Evolutionary conservation across 2,888 invertebrate species (phyloP), one percentile per base, ranked within the genome.

Genomic region (Petrolisthes manimaculis): DNA sequence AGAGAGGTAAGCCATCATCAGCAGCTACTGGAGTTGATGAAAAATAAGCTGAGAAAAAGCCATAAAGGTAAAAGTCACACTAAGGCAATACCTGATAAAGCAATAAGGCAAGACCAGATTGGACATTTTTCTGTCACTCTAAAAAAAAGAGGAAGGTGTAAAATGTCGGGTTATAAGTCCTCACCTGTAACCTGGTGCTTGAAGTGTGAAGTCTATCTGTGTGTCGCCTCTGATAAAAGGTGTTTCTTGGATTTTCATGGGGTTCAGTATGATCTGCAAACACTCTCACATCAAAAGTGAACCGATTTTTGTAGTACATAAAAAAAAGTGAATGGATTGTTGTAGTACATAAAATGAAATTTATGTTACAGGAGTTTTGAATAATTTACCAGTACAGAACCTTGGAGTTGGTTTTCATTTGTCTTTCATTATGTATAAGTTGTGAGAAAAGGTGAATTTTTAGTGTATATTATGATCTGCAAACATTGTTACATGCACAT

Each of bases 91-190:
- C 55, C 54, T 80, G n/a, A n/a, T 53, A 80, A 80, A 55, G n/a
- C 80, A 80, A 24, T 80, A 4, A 80, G 80, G 80, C 80, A 80
- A 54, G 80, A 80, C 80, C 80, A 80, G 80, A 51, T 80, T 80
- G 80, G 80, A n/a, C 79, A 78, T 78, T 78, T 37, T 51, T 55
- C 79, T 78, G 53, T 78, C 14, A 78, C 6, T 78, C 79, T 78
- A n/a, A 78, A 78, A 8, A 78, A 78, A 78, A 78, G 79, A 78
- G 79, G 79, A 51, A 78, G 79, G 79, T 78, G 79, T 55, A 78
- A 78, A 78, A 78, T 78, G 54, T 55, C 79, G 1, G 79, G 79
- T 8, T 78, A 55, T 4, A 78, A 78, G 80, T 80, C 80, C 1
- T 55, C 80, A 80, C 80, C 80, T 53, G 80, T 80, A 37, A 80